Base-by-base conservation (phyloP, 2,797 vertebrate genomes). In the Sarcoramphus papa region DNA sequence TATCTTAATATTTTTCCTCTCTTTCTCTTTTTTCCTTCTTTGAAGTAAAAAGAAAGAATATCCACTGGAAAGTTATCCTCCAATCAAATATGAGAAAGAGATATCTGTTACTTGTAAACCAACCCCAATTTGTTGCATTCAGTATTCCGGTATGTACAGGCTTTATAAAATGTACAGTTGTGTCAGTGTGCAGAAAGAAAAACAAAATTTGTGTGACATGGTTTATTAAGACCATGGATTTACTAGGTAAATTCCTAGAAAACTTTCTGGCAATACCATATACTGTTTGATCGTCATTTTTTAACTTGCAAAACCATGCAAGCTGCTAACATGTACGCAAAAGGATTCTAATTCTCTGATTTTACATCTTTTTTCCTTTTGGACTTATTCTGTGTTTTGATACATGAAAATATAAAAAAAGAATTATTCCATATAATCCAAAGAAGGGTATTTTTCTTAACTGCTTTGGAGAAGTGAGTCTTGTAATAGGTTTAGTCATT, bases 81-180 rank as follows among this genome's bases (percentile, higher is more conserved):
- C 99, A 18, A 90, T 89, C 94, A 80, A 88, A 57, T 97, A 90
- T 59, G 57, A 91, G 31, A 95, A 63, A 88, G 94, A 97, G 75
- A 90, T 98, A 19, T 94, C 94, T 18, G 68, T 98, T 72, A 88
- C 97, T 33, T 95, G 56, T 67, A 98, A 94, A 86, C 88, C 97
- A n/a, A 97, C 98, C 14, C 96, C 98, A 35, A 67, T 99, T 64
- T 96, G 76, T 89, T 98, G 98, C 59, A 35, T 99, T 72, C 98
- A 99, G 73, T 98, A 98, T 96, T 99, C 99, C 89, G 99, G 99
- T 99, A 95, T 74, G 96, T 91, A 27, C 3, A 13, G 5, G 10
- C 8, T 31, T 79, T 45, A 33, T 35, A 54, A 74, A 65, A 81
- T 13, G 8, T 27, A 23, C 21, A 20, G 1, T n/a, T 62, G 7